A percentile compares a stretch with the other conserved stretches of the same genome.
phyloP scores from a whole-genome alignment of 2,888 invertebrate species.

The Scaptomyza parva region DNA sequence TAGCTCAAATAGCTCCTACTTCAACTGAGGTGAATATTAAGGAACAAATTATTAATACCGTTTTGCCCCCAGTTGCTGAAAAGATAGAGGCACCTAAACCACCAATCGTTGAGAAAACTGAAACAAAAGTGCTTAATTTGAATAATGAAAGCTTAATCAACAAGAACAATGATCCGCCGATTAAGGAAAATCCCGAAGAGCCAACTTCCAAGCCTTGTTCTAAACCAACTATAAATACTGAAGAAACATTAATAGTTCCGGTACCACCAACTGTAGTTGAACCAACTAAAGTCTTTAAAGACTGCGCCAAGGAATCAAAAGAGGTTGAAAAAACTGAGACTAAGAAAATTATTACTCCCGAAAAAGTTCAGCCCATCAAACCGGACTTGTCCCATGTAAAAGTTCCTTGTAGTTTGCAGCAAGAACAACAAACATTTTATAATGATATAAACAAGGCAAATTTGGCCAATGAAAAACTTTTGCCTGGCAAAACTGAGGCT shows the following conservation, averaged over 20 bases:
- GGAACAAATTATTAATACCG: constrained; percentile 1
- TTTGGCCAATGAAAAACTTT: constrained; percentile 11
- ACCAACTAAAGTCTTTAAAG: constrained; percentile 6
- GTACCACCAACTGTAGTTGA: neutral
- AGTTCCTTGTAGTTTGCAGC: constrained; percentile 8
- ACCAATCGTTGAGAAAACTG: constrained; percentile 29
- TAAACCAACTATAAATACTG: neutral
- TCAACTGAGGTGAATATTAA: constrained; percentile 6
- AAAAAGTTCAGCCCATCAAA: constrained; percentile 10
- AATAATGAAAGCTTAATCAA: constrained; percentile 1
- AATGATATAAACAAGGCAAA: constrained; percentile 27
- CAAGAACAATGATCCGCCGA: neutral
- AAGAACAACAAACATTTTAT: constrained; percentile 5
- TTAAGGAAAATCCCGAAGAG: constrained; percentile 1
- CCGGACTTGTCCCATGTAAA: constrained; percentile 8
- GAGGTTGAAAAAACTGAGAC: constrained; percentile 4
- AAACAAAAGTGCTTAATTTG: constrained; percentile 11
- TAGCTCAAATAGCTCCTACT: neutral
- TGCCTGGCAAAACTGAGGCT: constrained; percentile 8
- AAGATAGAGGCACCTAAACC: constrained; percentile 14
- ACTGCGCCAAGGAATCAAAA: constrained; percentile 3
- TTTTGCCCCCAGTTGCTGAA: neutral
- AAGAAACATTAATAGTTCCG: neutral
- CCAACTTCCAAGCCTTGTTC: constrained; percentile 11
- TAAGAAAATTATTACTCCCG: neutral